These are phyloP conservation scores for Potamarius usumacintae DNA, from an alignment of 2,113 vertebrate genomes.

Conservation along the genomic window DNA sequence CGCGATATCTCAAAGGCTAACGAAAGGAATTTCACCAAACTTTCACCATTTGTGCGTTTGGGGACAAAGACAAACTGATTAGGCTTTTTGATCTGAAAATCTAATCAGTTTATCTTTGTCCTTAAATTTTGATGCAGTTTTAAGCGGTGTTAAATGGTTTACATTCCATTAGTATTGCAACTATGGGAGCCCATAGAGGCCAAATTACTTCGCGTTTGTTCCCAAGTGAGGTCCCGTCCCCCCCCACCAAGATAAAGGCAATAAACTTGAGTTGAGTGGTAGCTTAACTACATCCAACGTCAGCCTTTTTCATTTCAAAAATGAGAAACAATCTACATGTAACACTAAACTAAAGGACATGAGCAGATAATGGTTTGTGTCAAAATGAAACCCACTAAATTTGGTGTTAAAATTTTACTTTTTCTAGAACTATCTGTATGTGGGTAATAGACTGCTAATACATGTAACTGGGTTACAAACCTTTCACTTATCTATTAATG, in stretches of 20 bases:
- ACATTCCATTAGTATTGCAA: not conserved
- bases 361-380: not conserved
- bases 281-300: too few relatives aligned
- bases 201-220: not conserved
- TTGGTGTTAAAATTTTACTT: not conserved
- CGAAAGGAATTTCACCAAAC: too few relatives aligned
- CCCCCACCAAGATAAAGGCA: not conserved
- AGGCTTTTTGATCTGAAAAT: too few relatives aligned
- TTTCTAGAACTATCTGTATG: not conserved
- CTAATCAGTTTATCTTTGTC: too few relatives aligned
- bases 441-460: not conserved
- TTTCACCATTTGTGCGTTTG: too few relatives aligned
- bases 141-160: not conserved
- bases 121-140: not conserved
- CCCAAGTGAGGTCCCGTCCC: not conserved
- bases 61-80: too few relatives aligned
- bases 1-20: too few relatives aligned
- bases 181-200: not conserved
- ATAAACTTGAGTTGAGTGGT: not conserved
- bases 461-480: not conserved
- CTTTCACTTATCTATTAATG: not conserved
- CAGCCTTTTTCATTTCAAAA: not conserved
- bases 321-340: not conserved
- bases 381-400: not conserved
- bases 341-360: not conserved